These are phyloP conservation scores for Synergus japonicus DNA, from an alignment of 2,888 invertebrate species.

Conservation along the genomic window DNA sequence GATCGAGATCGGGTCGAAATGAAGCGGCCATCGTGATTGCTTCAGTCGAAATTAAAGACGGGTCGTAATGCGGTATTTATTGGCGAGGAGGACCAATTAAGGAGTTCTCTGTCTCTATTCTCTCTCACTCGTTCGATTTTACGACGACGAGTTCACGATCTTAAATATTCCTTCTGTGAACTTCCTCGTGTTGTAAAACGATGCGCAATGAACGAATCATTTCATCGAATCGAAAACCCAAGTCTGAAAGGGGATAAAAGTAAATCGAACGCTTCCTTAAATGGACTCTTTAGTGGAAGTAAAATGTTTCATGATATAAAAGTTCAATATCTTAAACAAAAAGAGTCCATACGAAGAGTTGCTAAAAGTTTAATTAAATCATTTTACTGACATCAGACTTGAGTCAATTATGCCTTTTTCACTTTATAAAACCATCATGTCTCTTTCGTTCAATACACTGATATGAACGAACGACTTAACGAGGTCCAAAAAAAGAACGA, in stretches of 20 bases:
- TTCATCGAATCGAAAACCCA: constrained; percentile 16
- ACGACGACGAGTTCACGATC: constrained; percentile 29
- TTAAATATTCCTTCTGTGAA: constrained; percentile 26
- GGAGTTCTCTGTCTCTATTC: constrained; percentile 20
- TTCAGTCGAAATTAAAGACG: constrained; percentile 32
- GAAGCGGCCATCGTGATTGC: constrained; percentile 3
- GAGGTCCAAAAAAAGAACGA: background rate
- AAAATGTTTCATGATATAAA: too few relatives aligned
- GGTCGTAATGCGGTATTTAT: constrained; percentile 31
- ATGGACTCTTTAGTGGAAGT: background rate
- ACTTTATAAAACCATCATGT: background rate
- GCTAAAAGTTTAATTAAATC: background rate
- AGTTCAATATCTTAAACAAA: background rate
- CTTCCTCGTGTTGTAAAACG: constrained; percentile 13
- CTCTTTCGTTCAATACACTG: background rate
- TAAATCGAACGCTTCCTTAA: constrained; percentile 27
- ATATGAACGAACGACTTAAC: background rate
- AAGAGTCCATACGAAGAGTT: background rate
- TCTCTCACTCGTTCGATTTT: constrained; percentile 30
- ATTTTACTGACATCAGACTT: background rate
- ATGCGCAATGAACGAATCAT: constrained; percentile 14
- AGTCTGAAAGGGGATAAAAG: constrained; percentile 8
- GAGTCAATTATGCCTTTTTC: background rate
- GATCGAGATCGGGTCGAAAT: constrained; percentile 12
- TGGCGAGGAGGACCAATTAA: constrained; percentile 27